Base-by-base conservation (phyloP, 2,888 invertebrate species). In the Ferrisia virgata region DNA sequence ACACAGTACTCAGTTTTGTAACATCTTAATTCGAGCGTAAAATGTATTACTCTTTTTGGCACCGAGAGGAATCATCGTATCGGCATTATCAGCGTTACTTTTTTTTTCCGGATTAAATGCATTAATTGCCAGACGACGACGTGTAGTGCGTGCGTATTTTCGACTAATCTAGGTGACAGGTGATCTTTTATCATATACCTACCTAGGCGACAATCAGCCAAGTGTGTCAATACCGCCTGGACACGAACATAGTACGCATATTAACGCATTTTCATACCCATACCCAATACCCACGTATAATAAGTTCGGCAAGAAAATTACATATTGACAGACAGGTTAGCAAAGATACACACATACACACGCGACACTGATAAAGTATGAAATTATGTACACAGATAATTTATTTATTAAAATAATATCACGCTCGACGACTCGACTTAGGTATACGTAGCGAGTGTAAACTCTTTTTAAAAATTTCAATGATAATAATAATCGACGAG, bases 21-120 rank as follows among this genome's bases (percentile, higher is more conserved):
- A n/a, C n/a, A n/a, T n/a, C n/a, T 47, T n/a, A 47, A 47, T 25
- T 58, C 58, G 64, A 64, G 64, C 64, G 64, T 64, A 64, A 64
- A 64, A 64, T 64, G 64, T 58, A 58, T 64, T 22, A 53, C 64
- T 64, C n/a, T 25, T 64, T 64, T 64, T 64, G 64, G 13, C 64
- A 53, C 8, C 53, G 36, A 36, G 64, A 64, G 28, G 13, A 28
- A 64, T 15, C 58, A 28, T 64, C 28, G 31, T 39, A 5, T 39
- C 11, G 6, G 39, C 11, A 11, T 39, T 39, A 8, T 11, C n/a
- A 11, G 22, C 18, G 53, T 53, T 64, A 13, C 15, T 64, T 28
- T 64, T 64, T 64, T 64, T 18, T 43, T 43, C 43, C 64, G 64
- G 13, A 64, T 64, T 64, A 64, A 28, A 15, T 28, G 64, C 28